A percentile compares a stretch with the other conserved stretches of the same genome.
phyloP scores from a whole-genome alignment of 35 echinoderm and acorn worm species.

The Apostichopus parvimensis region DNA sequence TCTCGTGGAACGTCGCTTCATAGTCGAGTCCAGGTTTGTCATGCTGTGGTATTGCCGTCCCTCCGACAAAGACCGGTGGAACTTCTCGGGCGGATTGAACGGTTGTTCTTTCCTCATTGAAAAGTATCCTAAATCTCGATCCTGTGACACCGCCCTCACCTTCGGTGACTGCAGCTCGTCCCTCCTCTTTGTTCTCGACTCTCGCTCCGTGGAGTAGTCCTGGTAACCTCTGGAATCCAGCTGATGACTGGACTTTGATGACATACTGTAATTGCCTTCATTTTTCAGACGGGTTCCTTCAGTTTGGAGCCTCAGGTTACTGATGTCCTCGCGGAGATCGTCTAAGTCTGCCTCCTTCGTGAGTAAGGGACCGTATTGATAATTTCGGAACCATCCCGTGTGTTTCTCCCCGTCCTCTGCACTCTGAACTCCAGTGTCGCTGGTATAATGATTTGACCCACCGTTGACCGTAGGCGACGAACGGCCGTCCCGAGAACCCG shows the following conservation, averaged over 20 bases:
- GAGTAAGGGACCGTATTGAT: constrained; percentile 41
- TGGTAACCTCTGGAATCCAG: neutral
- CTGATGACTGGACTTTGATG: neutral
- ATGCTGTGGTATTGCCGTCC: constrained; percentile 27
- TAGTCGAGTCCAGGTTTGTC: constrained; percentile 34
- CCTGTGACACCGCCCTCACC: constrained; percentile 7
- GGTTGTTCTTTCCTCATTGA: constrained; percentile 33
- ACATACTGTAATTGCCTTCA: neutral
- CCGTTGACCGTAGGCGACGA: constrained; percentile 14
- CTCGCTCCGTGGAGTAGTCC: constrained; percentile 1
- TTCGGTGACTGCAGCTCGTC: neutral
- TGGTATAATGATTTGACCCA: neutral
- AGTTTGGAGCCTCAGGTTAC: neutral
- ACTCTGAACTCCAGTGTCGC: constrained; percentile 6
- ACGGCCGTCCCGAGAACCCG: neutral
- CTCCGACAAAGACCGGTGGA: constrained; percentile 16
- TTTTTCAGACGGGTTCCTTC: neutral
- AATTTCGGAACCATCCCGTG: constrained; percentile 49
- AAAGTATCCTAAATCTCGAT: constrained; percentile 25
- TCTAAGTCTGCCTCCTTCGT: constrained; percentile 21
- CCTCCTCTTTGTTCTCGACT: neutral
- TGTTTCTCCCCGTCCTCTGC: neutral
- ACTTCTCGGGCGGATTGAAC: constrained; percentile 19
- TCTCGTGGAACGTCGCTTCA: neutral
- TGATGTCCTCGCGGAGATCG: constrained; percentile 1